Conservation (phyloP, 1,140 invertebrate genomes). For the Drosophila rhopaloa region DNA sequence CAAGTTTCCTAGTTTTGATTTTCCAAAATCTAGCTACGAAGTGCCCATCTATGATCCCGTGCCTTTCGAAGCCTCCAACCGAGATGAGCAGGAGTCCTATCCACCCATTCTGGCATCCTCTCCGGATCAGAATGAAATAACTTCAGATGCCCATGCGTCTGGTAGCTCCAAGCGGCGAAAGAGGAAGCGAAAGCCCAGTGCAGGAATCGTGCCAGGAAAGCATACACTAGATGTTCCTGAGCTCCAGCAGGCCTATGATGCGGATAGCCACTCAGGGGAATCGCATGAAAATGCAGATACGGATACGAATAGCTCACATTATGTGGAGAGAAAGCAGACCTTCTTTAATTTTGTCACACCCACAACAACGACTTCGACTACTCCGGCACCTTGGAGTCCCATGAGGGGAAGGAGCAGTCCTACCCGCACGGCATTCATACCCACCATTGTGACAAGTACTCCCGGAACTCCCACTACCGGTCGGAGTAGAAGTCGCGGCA, state of each 20-base stretch:
- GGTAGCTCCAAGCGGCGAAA: constrained; percentile 54
- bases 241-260: constrained; percentile 73
- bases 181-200: constrained; percentile 55
- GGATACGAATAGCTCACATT: constrained; percentile 54
- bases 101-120: constrained; percentile 51
- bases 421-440: constrained; percentile 28
- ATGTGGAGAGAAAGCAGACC: constrained; percentile 55
- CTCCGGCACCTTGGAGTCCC: constrained; percentile 68
- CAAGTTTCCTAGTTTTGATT: constrained; percentile 75
- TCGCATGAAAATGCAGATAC: constrained; percentile 48
- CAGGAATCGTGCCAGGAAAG: constrained; percentile 46
- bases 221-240: constrained; percentile 76
- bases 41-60: constrained; percentile 82
- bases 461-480: constrained; percentile 2
- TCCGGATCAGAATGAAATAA: constrained; percentile 36
- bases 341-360: constrained; percentile 33
- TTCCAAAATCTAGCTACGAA: constrained; percentile 80
- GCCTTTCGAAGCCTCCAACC: constrained; percentile 72
- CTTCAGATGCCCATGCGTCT: constrained; percentile 52
- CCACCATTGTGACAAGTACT: constrained; percentile 61
- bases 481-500: constrained; percentile 18
- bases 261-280: constrained; percentile 41
- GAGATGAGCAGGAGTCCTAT: constrained; percentile 72
- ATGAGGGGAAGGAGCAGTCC: constrained; percentile 59
- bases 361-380: constrained; percentile 33